These are phyloP conservation scores for Cremastinae sp. DNA, from an alignment of 2,888 invertebrate species.

Conservation along the genomic window DNA sequence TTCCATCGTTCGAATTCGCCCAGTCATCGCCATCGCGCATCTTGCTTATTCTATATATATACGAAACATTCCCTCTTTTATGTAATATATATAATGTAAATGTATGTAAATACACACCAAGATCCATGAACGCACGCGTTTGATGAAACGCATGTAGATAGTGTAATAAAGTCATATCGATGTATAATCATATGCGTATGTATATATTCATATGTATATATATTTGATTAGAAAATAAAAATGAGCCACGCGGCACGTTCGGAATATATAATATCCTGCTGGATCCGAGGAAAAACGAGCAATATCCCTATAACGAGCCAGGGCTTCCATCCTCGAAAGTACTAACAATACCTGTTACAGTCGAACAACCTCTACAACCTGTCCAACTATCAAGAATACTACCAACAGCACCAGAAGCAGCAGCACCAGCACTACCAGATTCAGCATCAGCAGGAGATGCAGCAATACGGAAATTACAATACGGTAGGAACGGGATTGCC, in stretches of 20 bases:
- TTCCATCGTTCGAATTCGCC: conserved; percentile 44
- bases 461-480: conserved; percentile 79
- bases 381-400: conserved; percentile 80
- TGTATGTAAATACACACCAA: conserved; percentile 14
- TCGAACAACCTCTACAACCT: conserved; percentile 78
- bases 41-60: conserved; percentile 30
- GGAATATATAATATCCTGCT: background rate
- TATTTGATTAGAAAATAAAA: no score
- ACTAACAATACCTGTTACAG: conserved; percentile 78
- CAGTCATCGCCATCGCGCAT: conserved; percentile 50
- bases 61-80: background rate
- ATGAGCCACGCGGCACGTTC: background rate
- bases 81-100: conserved; percentile 23
- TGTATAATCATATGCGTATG: no score
- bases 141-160: conserved; percentile 35
- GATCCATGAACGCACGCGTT: background rate
- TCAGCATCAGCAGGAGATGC: conserved; percentile 77
- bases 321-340: conserved; percentile 57
- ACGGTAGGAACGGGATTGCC: conserved; percentile 69
- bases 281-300: conserved; percentile 1
- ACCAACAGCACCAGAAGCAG: conserved; percentile 71
- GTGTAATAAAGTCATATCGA: conserved; percentile 3
- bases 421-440: conserved; percentile 66
- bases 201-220: no score
- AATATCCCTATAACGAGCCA: conserved; percentile 33